Conservation (phyloP, 2,888 invertebrate species). For the Calliopum simillimum region DNA sequence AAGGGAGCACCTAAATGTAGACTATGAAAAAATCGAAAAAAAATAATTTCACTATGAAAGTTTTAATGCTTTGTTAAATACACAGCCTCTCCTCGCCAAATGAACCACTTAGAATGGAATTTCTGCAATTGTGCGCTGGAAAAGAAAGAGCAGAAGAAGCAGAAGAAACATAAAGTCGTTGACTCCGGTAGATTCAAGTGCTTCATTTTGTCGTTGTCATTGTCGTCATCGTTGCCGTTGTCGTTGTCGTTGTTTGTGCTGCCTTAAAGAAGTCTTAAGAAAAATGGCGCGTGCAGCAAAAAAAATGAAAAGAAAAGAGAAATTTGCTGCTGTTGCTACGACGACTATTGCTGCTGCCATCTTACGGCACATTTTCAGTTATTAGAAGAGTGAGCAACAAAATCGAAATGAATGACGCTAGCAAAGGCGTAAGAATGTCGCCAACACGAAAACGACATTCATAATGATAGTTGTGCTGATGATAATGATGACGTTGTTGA, state of each 20-base stretch:
- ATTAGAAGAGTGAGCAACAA: background rate
- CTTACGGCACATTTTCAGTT: background rate
- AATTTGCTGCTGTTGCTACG: background rate
- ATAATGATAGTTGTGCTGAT: background rate
- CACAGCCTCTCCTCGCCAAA: background rate
- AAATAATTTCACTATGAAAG: background rate
- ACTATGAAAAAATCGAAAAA: no score
- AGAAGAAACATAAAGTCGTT: no score
- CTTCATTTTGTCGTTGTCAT: background rate
- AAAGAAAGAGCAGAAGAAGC: no score
- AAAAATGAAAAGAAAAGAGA: no score
- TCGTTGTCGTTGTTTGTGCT: constrained; percentile 3
- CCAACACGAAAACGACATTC: background rate
- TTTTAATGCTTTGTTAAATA: constrained; percentile 32
- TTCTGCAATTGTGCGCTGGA: background rate
- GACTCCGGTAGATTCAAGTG: constrained; percentile 8
- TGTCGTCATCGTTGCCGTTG: background rate
- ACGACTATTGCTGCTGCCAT: background rate
- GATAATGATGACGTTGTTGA: background rate
- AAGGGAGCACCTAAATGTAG: no score
- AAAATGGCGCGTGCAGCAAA: no score
- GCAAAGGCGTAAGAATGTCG: background rate
- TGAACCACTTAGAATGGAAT: constrained; percentile 16
- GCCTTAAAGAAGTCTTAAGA: background rate
- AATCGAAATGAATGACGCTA: background rate